Conservation (phyloP, 2,113 vertebrate species). For the Nibea coibor region DNA sequence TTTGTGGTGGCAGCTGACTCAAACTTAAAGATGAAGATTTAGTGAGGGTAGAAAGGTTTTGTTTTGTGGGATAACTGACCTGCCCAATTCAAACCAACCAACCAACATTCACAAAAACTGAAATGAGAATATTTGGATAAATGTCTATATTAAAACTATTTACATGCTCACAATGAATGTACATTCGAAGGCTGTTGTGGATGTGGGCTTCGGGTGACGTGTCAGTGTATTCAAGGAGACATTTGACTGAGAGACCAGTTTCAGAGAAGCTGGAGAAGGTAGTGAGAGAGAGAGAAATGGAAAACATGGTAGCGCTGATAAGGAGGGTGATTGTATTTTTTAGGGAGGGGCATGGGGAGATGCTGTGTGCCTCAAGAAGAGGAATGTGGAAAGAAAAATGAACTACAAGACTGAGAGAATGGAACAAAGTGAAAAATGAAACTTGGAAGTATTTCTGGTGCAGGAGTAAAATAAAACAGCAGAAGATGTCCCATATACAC, state of each 20-base stretch:
- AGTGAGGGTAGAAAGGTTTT: no score
- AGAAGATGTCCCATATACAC: not conserved
- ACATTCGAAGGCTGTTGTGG: no score
- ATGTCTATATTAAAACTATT: no score
- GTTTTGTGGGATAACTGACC: no score
- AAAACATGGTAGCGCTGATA: conserved; percentile 21
- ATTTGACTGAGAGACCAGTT: conserved; percentile 4
- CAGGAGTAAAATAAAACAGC: not conserved
- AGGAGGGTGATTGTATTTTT: conserved; percentile 33
- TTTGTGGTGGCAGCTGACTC: no score
- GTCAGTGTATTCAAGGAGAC: not conserved
- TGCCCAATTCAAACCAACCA: no score
- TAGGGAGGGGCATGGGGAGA: not conserved
- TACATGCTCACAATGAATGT: no score
- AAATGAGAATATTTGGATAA: no score
- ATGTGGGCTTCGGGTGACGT: no score
- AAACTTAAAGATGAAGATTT: no score
- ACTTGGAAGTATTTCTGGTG: not conserved
- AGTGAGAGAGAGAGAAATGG: not conserved
- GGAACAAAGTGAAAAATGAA: not conserved
- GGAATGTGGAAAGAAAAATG: not conserved
- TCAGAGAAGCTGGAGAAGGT: not conserved
- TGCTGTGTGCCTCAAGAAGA: not conserved
- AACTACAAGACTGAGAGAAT: not conserved
- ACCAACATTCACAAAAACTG: no score